Evolutionary conservation across 2,113 vertebrate species (phyloP).

Genomic region (Stercorarius parasiticus): DNA sequence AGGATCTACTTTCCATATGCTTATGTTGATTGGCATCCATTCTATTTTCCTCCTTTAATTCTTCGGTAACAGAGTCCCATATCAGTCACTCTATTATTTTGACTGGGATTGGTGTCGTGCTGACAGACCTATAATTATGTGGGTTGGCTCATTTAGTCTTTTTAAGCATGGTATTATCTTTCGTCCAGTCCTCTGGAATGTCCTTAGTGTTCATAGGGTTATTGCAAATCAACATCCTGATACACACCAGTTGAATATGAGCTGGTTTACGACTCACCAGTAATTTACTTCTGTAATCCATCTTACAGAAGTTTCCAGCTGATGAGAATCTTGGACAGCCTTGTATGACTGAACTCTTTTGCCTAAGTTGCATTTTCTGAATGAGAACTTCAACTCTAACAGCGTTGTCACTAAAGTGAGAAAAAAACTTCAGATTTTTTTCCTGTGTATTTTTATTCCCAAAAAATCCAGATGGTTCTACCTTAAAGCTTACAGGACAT

Average conservation of each 20-base stretch:
- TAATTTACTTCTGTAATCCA: not conserved
- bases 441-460: not conserved
- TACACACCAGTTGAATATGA: not conserved
- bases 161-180: slow-evolving; percentile 2
- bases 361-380: not conserved
- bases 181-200: slow-evolving; percentile 13
- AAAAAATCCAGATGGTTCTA: not conserved
- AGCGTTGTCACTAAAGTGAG: not conserved
- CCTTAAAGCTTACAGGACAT: not conserved
- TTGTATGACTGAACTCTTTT: not conserved
- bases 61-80: not conserved
- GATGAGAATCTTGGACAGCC: not conserved
- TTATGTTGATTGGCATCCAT: not conserved
- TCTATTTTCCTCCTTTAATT: slow-evolving; percentile 11
- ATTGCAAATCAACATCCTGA: not conserved
- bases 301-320: not conserved
- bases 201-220: not conserved
- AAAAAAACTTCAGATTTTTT: not conserved
- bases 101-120: not conserved
- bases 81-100: slow-evolving; percentile 23
- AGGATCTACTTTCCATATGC: not conserved
- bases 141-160: not conserved
- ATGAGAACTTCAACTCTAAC: not conserved
- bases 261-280: not conserved
- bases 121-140: slow-evolving; percentile 38